A percentile compares a stretch with the other conserved stretches of the same genome.
phyloP scores from a whole-genome alignment of 2,797 vertebrate species.

The Amphiprion clarkii region DNA sequence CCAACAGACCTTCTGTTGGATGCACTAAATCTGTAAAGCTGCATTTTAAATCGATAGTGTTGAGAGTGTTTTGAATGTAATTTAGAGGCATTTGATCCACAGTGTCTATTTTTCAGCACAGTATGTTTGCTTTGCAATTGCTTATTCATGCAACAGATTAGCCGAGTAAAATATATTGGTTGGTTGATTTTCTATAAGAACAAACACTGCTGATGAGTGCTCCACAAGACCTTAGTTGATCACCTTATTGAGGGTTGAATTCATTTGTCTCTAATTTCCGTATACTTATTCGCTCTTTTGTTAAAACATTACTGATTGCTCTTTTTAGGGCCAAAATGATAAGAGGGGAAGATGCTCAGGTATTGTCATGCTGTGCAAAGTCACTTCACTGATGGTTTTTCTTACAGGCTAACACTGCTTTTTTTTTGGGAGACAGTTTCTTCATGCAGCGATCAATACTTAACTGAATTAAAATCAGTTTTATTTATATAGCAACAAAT shows the following conservation, averaged over 20 bases:
- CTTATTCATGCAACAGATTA: not conserved
- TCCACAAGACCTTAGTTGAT: not conserved
- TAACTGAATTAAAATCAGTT: no score
- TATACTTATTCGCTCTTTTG: not conserved
- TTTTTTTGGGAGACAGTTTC: not conserved
- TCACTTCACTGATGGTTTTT: no score
- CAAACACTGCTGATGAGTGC: not conserved
- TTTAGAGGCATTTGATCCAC: not conserved
- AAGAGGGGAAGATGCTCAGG: no score
- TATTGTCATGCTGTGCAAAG: no score
- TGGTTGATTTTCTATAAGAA: not conserved
- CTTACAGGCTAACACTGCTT: no score
- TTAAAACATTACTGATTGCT: not conserved
- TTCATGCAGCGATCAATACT: not conserved
- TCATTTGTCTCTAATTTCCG: constrained; percentile 9
- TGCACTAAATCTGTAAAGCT: not conserved
- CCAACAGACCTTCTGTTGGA: not conserved
- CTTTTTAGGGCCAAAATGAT: no score
- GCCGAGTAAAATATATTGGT: not conserved
- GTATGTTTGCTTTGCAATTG: no score
- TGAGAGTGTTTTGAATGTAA: constrained; percentile 5
- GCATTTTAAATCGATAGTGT: not conserved
- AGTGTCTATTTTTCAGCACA: not conserved
- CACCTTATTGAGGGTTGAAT: no score
- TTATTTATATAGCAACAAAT: no score